Conservation (phyloP, 2,797 vertebrate species). For the Pristis pectinata region DNA sequence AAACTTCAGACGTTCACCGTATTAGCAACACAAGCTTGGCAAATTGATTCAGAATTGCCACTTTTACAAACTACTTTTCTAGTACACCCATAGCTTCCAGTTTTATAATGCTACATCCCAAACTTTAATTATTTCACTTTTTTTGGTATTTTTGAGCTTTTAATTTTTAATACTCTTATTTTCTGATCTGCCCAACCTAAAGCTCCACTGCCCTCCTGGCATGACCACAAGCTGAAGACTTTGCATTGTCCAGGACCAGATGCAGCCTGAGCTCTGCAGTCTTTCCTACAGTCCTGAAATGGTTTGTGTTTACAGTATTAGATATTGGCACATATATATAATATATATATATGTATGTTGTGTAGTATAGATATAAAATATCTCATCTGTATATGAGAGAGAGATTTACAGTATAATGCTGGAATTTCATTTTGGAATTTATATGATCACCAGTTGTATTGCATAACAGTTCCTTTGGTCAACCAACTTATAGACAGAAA, state of each 20-base stretch:
- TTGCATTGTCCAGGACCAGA: not conserved
- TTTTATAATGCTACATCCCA: too few relatives aligned
- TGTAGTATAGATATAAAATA: too few relatives aligned
- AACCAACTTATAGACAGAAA: not conserved
- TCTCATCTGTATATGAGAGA: too few relatives aligned
- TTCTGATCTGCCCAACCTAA: not conserved
- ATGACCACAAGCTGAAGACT: not conserved
- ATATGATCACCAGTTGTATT: not conserved
- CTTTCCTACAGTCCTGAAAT: not conserved
- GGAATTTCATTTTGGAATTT: not conserved
- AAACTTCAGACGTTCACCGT: not conserved
- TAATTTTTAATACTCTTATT: not conserved
- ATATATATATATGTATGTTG: too few relatives aligned
- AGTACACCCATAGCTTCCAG: not conserved
- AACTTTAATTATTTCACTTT: not conserved
- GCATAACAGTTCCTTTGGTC: not conserved
- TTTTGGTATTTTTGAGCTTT: not conserved
- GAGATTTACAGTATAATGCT: not conserved
- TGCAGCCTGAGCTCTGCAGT: not conserved
- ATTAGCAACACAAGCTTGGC: not conserved
- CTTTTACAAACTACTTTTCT: not conserved
- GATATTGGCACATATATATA: not conserved
- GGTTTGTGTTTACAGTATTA: not conserved
- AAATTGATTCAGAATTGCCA: not conserved
- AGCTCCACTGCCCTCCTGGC: not conserved